Base-by-base conservation (phyloP, 1,140 invertebrate species). In the Listronotus oregonensis region DNA sequence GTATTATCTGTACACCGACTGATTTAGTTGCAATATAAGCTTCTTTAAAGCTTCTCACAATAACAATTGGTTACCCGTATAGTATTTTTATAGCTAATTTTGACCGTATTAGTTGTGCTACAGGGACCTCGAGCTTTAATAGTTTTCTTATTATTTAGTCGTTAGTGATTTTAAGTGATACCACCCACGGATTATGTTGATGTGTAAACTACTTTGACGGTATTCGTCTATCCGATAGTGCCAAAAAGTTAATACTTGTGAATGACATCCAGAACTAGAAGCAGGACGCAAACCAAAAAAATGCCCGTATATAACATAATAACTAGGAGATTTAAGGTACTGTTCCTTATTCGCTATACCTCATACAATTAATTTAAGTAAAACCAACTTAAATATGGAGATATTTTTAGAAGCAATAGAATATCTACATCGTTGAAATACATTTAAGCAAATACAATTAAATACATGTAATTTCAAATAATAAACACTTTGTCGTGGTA, bases 281-380 rank as follows among this genome's bases (percentile, higher is more conserved):
- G 50, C 17, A 60, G 64, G 54, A 66, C 64, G 31, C 49, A 57
- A 57, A 62, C 54, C 11, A 67, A 59, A 58, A 71, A 69, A 71
- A 84, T 84, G 82, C 82, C 82, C 27, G 82, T 84, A 56, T 84
- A 83, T 74, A 83, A 83, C 74, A 83, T 83, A 70, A 83, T 84
- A 66, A 77, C 82, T 42, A 79, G 82, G 69, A 81, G 82, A 73
- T 82, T 80, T 68, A 84, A 83, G 82, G 82, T 83, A 80, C 11
- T 54, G 8, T 17, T 39, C 21, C 44, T 52, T 37, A 6, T 37
- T 50, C 18, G 9, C n/a, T 52, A 52, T 34, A 8, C 1, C n/a
- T 14, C 9, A 32, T 17, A 1, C 15, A 32, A 12, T 14, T 12
- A 52, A 52, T 10, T 32, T 17, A 12, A 21, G 14, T 12, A 14